A percentile compares a stretch with the other conserved stretches of the same genome.
Conservation (phyloP, 1,140 invertebrate genomes). For the Bradysia coprophila region DNA sequence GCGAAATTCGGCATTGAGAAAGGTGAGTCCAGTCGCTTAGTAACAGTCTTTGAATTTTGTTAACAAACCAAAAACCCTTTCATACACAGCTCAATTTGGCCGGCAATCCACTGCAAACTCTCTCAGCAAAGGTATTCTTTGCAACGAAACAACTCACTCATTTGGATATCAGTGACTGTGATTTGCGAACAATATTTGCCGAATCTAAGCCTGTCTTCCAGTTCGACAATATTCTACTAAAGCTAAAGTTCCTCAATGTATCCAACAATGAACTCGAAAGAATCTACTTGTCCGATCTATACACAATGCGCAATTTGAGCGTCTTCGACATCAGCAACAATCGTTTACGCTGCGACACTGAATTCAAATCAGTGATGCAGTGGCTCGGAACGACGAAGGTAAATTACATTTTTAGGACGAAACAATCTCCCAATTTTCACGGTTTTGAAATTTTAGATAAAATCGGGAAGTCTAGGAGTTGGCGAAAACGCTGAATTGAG, state of each 20-base stretch:
- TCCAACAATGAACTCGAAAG: constrained; percentile 34
- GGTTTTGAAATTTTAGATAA: constrained; percentile 20
- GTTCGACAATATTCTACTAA: constrained; percentile 20
- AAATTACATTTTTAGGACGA: constrained; percentile 14
- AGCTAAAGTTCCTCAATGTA: constrained; percentile 28
- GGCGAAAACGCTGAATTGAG: background rate
- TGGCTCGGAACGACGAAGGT: constrained; percentile 24
- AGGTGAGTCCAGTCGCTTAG: no score
- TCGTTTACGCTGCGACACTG: constrained; percentile 37
- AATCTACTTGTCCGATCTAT: constrained; percentile 31
- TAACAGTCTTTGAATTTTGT: no score
- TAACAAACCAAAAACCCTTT: no score
- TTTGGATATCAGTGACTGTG: constrained; percentile 44
- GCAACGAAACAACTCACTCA: constrained; percentile 29
- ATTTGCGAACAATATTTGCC: constrained; percentile 40
- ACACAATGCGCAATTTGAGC: constrained; percentile 33
- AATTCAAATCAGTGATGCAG: constrained; percentile 34
- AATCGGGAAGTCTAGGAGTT: constrained; percentile 4
- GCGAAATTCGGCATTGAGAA: constrained; percentile 36
- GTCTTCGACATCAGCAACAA: constrained; percentile 42
- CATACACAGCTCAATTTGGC: constrained; percentile 33
- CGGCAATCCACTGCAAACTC: constrained; percentile 41
- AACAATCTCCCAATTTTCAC: no score
- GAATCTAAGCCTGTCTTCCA: constrained; percentile 15
- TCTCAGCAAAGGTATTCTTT: constrained; percentile 45